Evolutionary conservation across 2,797 vertebrate genomes (phyloP).

Genomic region (Hephaestus fuliginosus): DNA sequence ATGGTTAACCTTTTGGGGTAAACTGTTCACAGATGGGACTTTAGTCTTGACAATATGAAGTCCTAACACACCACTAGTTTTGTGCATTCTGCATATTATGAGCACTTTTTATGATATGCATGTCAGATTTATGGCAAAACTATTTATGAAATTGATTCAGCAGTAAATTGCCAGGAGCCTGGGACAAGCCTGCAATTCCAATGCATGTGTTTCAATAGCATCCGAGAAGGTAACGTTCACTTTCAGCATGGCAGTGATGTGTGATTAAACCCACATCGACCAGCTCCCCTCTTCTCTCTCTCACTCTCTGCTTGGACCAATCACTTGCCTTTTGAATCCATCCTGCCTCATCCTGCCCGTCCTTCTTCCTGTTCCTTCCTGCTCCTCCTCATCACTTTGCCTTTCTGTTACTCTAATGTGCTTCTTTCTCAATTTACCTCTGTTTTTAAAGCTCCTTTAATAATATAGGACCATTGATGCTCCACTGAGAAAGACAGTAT

Average conservation of each 20-base stretch:
- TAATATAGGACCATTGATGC: neutral
- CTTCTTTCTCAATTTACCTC: neutral
- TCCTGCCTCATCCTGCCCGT: neutral
- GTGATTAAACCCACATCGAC: neutral
- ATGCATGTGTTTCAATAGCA: constrained; percentile 19
- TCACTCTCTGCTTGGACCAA: neutral
- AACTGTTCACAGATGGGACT: neutral
- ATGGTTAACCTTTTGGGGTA: neutral
- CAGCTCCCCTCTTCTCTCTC: neutral
- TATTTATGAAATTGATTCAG: constrained; percentile 3
- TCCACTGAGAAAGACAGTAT: neutral
- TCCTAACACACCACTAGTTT: neutral
- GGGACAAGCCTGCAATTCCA: constrained; percentile 3
- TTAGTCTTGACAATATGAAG: neutral
- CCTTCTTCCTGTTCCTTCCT: neutral
- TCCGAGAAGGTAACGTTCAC: neutral
- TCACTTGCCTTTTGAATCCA: neutral
- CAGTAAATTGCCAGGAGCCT: neutral
- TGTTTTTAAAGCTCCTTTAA: neutral
- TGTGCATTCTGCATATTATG: neutral
- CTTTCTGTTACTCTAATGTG: neutral
- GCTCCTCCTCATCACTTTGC: neutral
- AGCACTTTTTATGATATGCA: neutral
- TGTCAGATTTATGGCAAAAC: constrained; percentile 1
- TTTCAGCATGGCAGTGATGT: neutral